Evolutionary conservation across 2,113 vertebrate genomes (phyloP), one percentile per base, ranked within the genome.

Genomic region (Ondatra zibethicus): DNA sequence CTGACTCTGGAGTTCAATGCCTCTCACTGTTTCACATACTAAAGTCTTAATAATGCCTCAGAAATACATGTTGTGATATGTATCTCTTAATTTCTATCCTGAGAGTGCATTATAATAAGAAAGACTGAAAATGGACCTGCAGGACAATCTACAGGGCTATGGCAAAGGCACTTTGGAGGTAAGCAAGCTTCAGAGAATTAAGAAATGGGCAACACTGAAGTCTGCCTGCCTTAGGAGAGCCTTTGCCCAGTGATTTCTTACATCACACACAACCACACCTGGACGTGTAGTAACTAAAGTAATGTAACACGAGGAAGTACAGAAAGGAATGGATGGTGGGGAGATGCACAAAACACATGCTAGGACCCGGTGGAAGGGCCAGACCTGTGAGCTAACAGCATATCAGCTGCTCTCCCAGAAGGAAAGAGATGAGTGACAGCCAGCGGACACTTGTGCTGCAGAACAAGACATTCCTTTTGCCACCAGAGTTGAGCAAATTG

Each of bases 331-430:
- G 19, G 81, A 13, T 14, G 29, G 16, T 65, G 31, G 58, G n/a
- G 68, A 97, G 86, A 91, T 0, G 21, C 77, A 39, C 3, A 29
- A 5, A 25, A 52, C 66, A 27, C 23, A 85, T 27, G 73, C 93
- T 66, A 78, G 88, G n/a, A 72, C 52, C 85, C 72, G 85, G 73
- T 12, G 55, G 68, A 76, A 95, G 96, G 73, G 89, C 86, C 63
- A 33, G 25, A n/a, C 47, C 89, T 87, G 39, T 80, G 45, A 92
- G 93, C 87, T 58, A 95, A 89, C 93, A 95, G 63, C 75, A 12
- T 1, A 76, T 90, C 97, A 98, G 97, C 94, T 98, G 97, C 89
- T 78, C 97, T 92, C 89, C 94, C 97, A 97, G 97, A 98, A 98
- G 97, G 96, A 96, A 84, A 52, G 36, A 93, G 96, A 85, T 66